Percentiles rank a stretch among this genome's conserved stretches.
These are phyloP conservation scores for Periphyllus acericola DNA, from an alignment of 2,888 invertebrate species.

Conservation along the genomic window DNA sequence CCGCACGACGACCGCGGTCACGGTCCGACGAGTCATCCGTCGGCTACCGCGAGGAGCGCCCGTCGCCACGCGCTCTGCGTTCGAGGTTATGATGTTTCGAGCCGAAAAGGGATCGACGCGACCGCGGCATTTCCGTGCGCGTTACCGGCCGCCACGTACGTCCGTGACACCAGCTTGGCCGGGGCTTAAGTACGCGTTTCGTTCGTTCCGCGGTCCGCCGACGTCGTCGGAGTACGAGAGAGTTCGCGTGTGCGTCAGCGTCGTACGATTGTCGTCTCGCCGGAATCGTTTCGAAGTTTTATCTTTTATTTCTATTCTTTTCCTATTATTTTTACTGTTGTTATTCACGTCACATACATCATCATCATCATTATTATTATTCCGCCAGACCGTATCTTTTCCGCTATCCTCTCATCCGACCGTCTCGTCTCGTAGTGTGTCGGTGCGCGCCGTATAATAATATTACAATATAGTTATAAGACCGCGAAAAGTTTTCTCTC, in stretches of 20 bases:
- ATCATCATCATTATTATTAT: too few species aligned
- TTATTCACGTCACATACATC: too few species aligned
- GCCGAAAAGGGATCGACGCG: conserved; percentile 38
- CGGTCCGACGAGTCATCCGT: neutral
- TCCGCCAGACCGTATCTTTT: too few species aligned
- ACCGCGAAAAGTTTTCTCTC: neutral
- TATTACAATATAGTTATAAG: too few species aligned
- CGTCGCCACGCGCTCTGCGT: neutral
- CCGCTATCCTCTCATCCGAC: too few species aligned
- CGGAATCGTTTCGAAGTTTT: neutral
- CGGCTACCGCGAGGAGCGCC: conserved; percentile 50
- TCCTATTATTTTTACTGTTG: neutral
- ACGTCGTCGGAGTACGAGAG: neutral
- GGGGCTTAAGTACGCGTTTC: neutral
- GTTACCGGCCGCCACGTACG: conserved; percentile 47
- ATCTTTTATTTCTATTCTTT: neutral
- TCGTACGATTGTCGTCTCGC: neutral
- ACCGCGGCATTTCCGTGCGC: conserved; percentile 57
- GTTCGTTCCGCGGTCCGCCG: neutral
- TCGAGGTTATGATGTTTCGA: conserved; percentile 55
- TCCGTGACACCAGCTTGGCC: neutral
- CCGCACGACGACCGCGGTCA: too few species aligned
- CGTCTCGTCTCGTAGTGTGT: too few species aligned
- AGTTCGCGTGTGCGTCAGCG: neutral
- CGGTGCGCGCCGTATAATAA: too few species aligned